Evolutionary conservation across 2,113 vertebrate species (phyloP), one percentile per base, ranked within the genome.

Genomic region (Tachycineta bicolor): DNA sequence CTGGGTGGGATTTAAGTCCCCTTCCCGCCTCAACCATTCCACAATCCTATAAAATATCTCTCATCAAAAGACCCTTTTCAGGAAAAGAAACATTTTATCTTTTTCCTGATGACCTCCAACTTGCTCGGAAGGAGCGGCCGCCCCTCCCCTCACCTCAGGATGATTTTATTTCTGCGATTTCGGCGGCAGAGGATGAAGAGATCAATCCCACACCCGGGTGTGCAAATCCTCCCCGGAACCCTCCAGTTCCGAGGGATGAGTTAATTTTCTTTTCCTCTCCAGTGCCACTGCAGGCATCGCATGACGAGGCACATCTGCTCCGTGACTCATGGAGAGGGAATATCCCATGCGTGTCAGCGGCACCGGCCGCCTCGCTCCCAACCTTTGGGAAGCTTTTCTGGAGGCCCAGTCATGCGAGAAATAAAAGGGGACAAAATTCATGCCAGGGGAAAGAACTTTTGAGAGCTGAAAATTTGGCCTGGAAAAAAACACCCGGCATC

Each of bases 271-370:
- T 50, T 52, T 47, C 37, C 52, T 55, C 25, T 18, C 59, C 67
- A n/a, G 14, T 83, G 67, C 65, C 62, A 65, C 41, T 89, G 26
- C 70, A 28, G 39, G 80, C 56, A 73, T 94, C 60, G 50, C 94
- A 53, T 95, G 96, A 94, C 52, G 79, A 93, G 95, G 81, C 81
- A 95, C 95, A 96, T 97, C 95, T 97, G 97, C 50, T 94, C 17
- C 4, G 43, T 95, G 96, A 95, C 94, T 97, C 88, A 95, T 18
- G 58, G 55, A 28, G 14, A 44, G 83, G 91, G 95, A 94, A 80
- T 29, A 95, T 95, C 96, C 94, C 94, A 67, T 92, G 94, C 79
- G 78, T 92, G 95, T 74, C 2, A 77, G 89, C 6, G 17, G 63
- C 90, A 83, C 93, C 34, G 83, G 56, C 90, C 55, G 86, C 85